These are phyloP conservation scores for Micromys minutus DNA, from an alignment of 2,113 vertebrate species.

Conservation along the genomic window DNA sequence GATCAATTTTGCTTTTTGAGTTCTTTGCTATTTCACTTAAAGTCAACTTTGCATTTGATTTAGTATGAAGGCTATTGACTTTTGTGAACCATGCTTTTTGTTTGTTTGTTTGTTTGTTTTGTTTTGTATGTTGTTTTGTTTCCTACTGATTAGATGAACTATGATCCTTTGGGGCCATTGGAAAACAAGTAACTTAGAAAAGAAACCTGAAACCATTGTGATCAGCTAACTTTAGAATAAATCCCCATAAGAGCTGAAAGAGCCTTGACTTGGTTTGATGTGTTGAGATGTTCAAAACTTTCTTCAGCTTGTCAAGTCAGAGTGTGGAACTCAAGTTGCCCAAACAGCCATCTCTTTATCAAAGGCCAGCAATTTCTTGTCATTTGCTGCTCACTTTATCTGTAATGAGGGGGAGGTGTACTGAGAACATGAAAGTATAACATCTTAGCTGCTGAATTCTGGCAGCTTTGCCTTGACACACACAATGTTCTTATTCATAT, in stretches of 20 bases:
- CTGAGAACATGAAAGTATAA: neutral
- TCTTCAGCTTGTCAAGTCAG: neutral
- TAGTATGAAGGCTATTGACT: neutral
- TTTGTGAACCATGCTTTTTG: neutral
- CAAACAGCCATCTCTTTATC: neutral
- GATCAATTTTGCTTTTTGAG: neutral
- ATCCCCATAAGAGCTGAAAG: neutral
- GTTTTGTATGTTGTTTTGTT: too few species aligned
- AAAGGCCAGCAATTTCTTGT: constrained; percentile 18
- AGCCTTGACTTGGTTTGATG: neutral
- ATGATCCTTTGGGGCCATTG: neutral
- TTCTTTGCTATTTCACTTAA: neutral
- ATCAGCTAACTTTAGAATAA: neutral
- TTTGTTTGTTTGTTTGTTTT: neutral
- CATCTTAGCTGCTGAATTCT: neutral
- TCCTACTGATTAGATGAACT: neutral
- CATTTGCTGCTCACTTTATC: neutral
- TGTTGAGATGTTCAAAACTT: neutral
- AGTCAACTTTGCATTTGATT: constrained; percentile 26
- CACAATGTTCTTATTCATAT: neutral
- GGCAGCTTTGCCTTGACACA: neutral
- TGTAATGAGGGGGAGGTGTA: neutral
- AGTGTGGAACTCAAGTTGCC: neutral
- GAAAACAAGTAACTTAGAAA: constrained; percentile 8
- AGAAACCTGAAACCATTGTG: neutral